Evolutionary conservation across 2,888 invertebrate species (phyloP).

Genomic region (Euzophera pinguis): DNA sequence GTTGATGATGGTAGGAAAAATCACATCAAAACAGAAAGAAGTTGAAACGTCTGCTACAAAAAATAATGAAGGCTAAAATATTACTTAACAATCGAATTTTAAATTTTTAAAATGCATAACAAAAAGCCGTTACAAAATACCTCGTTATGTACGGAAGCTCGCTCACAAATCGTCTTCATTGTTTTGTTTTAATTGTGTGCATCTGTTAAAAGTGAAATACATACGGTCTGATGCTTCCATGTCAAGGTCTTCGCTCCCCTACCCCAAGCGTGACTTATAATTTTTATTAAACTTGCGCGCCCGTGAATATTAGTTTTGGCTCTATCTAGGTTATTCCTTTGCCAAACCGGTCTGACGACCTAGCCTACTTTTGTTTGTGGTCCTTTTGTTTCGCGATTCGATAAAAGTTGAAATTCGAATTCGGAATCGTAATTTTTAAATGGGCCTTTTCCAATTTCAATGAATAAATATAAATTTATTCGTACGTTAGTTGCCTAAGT

Average conservation of each 20-base stretch:
- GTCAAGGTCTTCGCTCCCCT: conserved; percentile 57
- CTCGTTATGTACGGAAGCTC: conserved; percentile 4
- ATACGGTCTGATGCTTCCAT: conserved; percentile 52
- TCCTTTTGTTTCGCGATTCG: conserved; percentile 3
- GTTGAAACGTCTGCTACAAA: too few species aligned
- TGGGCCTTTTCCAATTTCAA: too few species aligned
- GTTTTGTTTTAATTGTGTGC: conserved; percentile 24
- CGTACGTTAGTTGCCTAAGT: too few species aligned
- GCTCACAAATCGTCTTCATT: conserved; percentile 15
- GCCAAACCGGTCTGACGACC: conserved; percentile 10
- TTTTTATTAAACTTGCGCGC: conserved; percentile 19
- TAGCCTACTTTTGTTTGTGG: conserved; percentile 7
- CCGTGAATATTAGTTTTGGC: conserved; percentile 6
- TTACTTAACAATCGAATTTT: too few species aligned
- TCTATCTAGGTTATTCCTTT: conserved; percentile 11
- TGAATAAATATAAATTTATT: too few species aligned
- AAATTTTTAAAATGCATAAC: neutral
- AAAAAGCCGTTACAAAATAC: conserved; percentile 18
- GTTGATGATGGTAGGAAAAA: too few species aligned
- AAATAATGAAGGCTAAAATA: too few species aligned
- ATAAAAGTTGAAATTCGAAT: conserved; percentile 2
- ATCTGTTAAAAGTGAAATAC: conserved; percentile 28
- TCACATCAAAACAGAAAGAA: too few species aligned
- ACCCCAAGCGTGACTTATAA: conserved; percentile 32
- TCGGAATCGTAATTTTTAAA: neutral